Percentiles rank a stretch among this genome's conserved stretches.
phyloP scores from a whole-genome alignment of 2,888 invertebrate genomes.

The Auanema sp. region DNA sequence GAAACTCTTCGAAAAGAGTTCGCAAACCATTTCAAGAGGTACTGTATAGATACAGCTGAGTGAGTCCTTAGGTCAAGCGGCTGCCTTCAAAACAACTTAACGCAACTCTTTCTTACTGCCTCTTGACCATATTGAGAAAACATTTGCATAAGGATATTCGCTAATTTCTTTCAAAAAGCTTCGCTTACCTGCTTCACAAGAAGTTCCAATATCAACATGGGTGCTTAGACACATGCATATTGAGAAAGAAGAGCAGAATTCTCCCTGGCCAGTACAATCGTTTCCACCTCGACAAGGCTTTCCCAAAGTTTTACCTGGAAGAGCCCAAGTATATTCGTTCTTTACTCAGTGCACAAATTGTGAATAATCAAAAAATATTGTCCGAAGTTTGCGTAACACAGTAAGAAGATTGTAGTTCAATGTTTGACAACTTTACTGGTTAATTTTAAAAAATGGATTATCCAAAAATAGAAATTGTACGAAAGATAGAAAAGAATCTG shows the following conservation, averaged over 20 bases:
- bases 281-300: slow-evolving; percentile 42
- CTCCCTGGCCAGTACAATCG: slow-evolving; percentile 58
- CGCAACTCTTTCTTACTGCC: background rate
- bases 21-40: no score
- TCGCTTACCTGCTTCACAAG: slow-evolving; percentile 50
- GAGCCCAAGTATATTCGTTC: background rate
- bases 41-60: no score
- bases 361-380: no score
- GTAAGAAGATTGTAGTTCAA: no score
- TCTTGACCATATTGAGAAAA: background rate
- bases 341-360: no score
- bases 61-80: no score
- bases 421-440: no score
- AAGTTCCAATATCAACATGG: slow-evolving; percentile 47
- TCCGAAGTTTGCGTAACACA: no score
- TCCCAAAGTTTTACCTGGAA: slow-evolving; percentile 48
- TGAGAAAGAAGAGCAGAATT: slow-evolving; percentile 53
- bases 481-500: background rate
- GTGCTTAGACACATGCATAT: slow-evolving; percentile 54
- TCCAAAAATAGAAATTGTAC: slow-evolving; percentile 1
- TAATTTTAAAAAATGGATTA: background rate
- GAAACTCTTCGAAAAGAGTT: background rate
- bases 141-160: background rate
- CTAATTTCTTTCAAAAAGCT: background rate
- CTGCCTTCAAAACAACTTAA: no score